Percentiles rank a stretch among this genome's conserved stretches.
These are phyloP conservation scores for Cyclophora punctaria DNA, from an alignment of 2,888 invertebrate genomes.

Conservation along the genomic window DNA sequence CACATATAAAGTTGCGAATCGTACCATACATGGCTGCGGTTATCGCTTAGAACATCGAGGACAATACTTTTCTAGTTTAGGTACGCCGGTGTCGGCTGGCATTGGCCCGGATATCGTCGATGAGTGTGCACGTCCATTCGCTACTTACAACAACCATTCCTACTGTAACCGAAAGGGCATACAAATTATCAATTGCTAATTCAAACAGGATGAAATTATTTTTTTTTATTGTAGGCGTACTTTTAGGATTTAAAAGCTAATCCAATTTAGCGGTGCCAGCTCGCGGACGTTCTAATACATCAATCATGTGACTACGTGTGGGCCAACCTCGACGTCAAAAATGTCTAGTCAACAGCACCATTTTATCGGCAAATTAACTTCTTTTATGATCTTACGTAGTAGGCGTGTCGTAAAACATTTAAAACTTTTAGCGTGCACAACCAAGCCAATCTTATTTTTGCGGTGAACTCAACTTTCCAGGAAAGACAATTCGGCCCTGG, in stretches of 20 bases:
- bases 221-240: no score
- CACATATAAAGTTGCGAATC: constrained; percentile 40
- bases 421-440: constrained; percentile 33
- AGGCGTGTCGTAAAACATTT: constrained; percentile 58
- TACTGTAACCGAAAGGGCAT: no score
- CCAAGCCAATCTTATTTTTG: constrained; percentile 41
- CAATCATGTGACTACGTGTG: constrained; percentile 48
- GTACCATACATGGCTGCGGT: constrained; percentile 36
- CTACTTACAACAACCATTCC: constrained; percentile 8
- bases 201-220: no score
- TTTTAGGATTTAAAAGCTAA: no score
- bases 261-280: no score
- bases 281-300: constrained; percentile 14
- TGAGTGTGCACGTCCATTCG: constrained; percentile 62
- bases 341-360: constrained; percentile 35
- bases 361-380: constrained; percentile 46
- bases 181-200: no score
- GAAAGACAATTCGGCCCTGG: constrained; percentile 31
- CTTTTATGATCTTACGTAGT: constrained; percentile 40
- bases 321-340: constrained; percentile 31
- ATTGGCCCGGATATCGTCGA: constrained; percentile 72
- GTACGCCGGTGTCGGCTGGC: constrained; percentile 61
- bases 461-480: constrained; percentile 43
- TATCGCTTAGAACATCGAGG: constrained; percentile 72
- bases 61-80: constrained; percentile 75